Percentiles rank a stretch among this genome's conserved stretches.
Evolutionary conservation across 2,113 vertebrate species (phyloP).

Genomic region (Notiomystis cincta): DNA sequence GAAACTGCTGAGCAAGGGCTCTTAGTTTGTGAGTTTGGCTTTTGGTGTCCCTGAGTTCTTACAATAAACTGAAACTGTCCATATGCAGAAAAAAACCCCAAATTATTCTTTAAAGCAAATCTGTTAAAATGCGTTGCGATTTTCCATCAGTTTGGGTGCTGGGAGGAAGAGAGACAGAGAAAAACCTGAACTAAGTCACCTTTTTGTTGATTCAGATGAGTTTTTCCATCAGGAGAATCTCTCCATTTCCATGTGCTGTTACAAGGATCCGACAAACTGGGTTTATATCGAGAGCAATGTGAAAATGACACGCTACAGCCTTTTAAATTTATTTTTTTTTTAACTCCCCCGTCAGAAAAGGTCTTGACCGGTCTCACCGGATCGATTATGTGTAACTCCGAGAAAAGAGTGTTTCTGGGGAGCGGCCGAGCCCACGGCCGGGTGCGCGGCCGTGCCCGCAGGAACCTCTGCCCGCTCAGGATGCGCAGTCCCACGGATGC

Average conservation of each 20-base stretch:
- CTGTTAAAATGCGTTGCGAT: neutral
- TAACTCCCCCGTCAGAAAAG: neutral
- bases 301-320: neutral
- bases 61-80: neutral
- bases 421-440: rapidly evolving
- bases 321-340: neutral
- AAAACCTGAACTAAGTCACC: neutral
- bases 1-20: neutral
- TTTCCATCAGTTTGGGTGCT: rapidly evolving
- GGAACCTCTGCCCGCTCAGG: rapidly evolving
- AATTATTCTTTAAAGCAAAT: neutral
- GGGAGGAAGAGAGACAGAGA: neutral
- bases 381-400: rapidly evolving
- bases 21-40: neutral
- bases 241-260: neutral
- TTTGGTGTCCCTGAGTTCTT: neutral
- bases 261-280: neutral
- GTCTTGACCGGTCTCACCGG: neutral
- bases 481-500: rapidly evolving
- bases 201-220: neutral
- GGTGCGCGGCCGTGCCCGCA: rapidly evolving
- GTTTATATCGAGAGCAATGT: neutral
- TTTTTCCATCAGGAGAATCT: neutral
- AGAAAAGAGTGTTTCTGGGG: neutral
- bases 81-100: neutral